Conservation (phyloP, 2,888 invertebrate genomes). For the Allacma fusca region DNA sequence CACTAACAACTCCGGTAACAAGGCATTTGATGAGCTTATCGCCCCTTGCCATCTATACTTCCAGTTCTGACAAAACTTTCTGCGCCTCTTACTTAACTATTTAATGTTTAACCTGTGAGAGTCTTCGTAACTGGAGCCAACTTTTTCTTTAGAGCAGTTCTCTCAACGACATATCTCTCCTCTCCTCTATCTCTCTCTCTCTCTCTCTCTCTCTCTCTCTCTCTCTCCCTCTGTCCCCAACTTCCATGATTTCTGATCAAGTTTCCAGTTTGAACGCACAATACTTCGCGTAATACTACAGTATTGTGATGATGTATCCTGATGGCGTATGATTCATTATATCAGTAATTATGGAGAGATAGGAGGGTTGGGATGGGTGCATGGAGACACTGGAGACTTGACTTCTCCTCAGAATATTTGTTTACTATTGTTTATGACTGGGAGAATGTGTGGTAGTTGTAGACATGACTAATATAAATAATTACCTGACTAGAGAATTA, state of each 20-base stretch:
- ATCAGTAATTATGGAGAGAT: no score
- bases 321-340: no score
- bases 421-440: background rate
- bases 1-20: constrained; percentile 10
- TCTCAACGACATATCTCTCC: no score
- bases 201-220: background rate
- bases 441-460: background rate
- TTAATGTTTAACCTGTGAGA: background rate
- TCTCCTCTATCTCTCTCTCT: background rate
- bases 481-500: background rate
- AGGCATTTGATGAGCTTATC: constrained; percentile 35
- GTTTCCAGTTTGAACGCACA: background rate
- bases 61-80: constrained; percentile 27
- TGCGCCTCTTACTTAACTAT: background rate
- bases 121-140: constrained; percentile 1
- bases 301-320: no score
- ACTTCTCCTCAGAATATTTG: no score
- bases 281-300: no score
- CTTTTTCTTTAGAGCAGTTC: background rate
- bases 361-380: no score
- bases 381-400: no score
- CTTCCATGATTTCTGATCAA: background rate
- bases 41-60: constrained; percentile 16
- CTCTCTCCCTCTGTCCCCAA: background rate
- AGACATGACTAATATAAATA: background rate